Base-by-base conservation (phyloP, 2,888 invertebrate species). In the Rhorus exstirpatorius region DNA sequence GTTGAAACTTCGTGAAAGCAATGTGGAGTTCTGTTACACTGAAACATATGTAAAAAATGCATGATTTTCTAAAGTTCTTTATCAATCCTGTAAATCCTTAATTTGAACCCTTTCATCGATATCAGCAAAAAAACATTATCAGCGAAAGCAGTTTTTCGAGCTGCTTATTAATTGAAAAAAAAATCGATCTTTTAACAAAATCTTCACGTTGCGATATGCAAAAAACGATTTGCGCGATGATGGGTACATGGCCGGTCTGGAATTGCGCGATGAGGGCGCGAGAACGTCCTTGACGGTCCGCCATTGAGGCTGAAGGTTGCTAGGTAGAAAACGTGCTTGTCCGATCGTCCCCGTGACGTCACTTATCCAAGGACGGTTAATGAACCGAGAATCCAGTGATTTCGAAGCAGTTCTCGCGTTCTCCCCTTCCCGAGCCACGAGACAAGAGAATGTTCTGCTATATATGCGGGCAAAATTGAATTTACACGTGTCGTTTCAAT, bases 361-460 rank as follows among this genome's bases (percentile, higher is more conserved):
- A 90, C 86, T 87, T 86, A 88, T 86, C 86, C 91, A 91, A 92
- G 92, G 91, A 90, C 91, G 90, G 87, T 85, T 90, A 88, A 90
- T 89, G 89, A 89, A 89, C 90, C 87, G 84, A 78, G 84, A 84
- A 84, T 85, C 44, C 61, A 55, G 14, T 19, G 71, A 70, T 78
- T 81, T 53, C 51, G 24, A 74, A 83, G 72, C 77, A 55, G 77
- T 80, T 71, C 83, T 35, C 58, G 10, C 41, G 21, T 65, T 70
- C 61, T 76, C 8, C 21, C 53, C 19, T 44, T 58, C 24, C 14
- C 35, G 3, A 31, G 31, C 2, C 31, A 31, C 31, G 31, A 2
- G 31, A 31, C 31, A 31, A 38, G 10, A 8, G 38, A 3, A 31
- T 31, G 6, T 31, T 31, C 31, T 31, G 31, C 6, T 31, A 6